Base-by-base conservation (phyloP, 2,888 invertebrate genomes). In the Catonia carolina region DNA sequence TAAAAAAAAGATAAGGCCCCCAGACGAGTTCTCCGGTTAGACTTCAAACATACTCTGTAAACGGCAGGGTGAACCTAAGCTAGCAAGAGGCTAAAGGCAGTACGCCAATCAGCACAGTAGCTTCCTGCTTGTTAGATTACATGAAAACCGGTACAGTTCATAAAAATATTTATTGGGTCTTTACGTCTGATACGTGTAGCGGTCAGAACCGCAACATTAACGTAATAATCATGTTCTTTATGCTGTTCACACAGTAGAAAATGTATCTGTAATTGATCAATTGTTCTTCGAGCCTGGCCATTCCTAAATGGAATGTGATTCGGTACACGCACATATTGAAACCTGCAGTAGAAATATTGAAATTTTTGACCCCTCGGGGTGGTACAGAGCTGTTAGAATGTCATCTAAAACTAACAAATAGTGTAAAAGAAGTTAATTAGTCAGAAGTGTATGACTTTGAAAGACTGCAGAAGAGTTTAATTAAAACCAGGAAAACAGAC, bases 301-400 rank as follows among this genome's bases (percentile, higher is more conserved):
- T 41, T 41, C 41, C 17, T 6, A n/a, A 2, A 41, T 41, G 41
- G 15, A 41, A 20, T 41, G 15, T 15, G 41, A 41, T 41, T 41
- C 15, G 4, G 7, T 41, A 7, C 12, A 41, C 41, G 7, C 15
- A 14, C n/a, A 6, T 18, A 41, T 41, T 14, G 41, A 41, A 14
- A 41, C 10, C 4, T 17, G 10, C 2, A 41, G 2, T 41, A 41
- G 15, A 14, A 15, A 41, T 14, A 15, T 41, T 2, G 23, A 20
- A 7, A 23, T 49, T 37, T 55, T 33, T 15, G 31, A 45, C 15
- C 49, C 48, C 15, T 45, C 31, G 8, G 49, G 36, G 12, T 55
- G 50, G 50, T 17, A 47, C 6, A 55, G 33, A 17, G 42, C 41
- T 39, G 36, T 55, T 4, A 55, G 33, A 55, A 18, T 37, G 12